Base-by-base conservation (phyloP, 1,140 invertebrate species). In the silkworm (Bombyx mori) region DNA sequence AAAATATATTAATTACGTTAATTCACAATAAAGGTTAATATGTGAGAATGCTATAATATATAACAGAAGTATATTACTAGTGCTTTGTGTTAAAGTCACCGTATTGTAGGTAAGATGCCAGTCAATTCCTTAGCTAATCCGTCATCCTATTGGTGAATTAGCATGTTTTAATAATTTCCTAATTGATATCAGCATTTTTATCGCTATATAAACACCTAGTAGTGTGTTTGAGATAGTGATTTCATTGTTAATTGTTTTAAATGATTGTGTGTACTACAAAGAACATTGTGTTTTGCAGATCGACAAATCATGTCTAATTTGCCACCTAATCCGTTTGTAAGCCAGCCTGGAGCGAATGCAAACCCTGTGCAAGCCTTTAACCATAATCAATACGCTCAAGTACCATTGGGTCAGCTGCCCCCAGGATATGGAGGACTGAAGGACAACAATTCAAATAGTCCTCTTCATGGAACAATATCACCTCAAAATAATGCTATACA, bases 301-400 rank as follows among this genome's bases (percentile, higher is more conserved):
- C 79, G 72, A 72, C 68, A 75, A 83, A 69, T 63, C 68, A 87
- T 87, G 84, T 77, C 84, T 60, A 82, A 85, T 63, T 73, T 79
- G 71, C 77, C 71, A 71, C 75, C 79, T 65, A 86, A 77, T 65
- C 74, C 78, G 52, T 82, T 72, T 63, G 82, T 75, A 57, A 79
- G 73, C 70, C 64, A 64, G 57, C 66, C 74, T 51, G 65, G 65
- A 56, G 54, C 65, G 68, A 74, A 76, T 55, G 63, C 75, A 35
- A 74, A 76, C 59, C 63, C 66, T 18, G 75, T 71, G 49, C 62
- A 68, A 22, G 26, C 57, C 44, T 66, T 68, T 48, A 67, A 68
- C 52, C 73, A 75, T 43, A 67, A 59, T 43, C 68, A 67, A 45
- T 78, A 73, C 51, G 71, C 68, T 68, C 73, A 77, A 61, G 63